Conservation (phyloP, 1,140 invertebrate genomes). For the Vollenhovia emeryi region DNA sequence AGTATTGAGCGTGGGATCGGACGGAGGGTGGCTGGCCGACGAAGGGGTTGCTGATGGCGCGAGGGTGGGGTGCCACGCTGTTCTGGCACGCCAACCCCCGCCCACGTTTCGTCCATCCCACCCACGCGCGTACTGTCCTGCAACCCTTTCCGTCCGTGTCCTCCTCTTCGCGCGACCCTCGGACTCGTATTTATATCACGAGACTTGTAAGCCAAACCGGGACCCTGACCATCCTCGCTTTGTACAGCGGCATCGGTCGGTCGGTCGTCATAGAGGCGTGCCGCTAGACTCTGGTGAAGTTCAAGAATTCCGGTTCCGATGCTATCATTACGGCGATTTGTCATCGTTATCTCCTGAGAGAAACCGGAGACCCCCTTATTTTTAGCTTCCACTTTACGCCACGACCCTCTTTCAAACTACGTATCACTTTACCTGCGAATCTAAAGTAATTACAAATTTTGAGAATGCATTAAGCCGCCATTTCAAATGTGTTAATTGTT, state of each 20-base stretch:
- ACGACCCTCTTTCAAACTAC: neutral
- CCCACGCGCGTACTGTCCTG: constrained; percentile 28
- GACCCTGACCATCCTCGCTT: constrained; percentile 23
- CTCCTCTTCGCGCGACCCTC: neutral
- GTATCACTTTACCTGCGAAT: neutral
- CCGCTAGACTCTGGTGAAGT: neutral
- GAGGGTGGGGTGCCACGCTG: constrained; percentile 48
- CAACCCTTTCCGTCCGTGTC: constrained; percentile 37
- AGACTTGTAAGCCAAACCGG: constrained; percentile 25
- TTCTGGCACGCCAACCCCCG: constrained; percentile 49
- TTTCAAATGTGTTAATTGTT: neutral
- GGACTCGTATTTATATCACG: constrained; percentile 39
- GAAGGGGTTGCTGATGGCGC: constrained; percentile 53
- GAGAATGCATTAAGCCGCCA: neutral
- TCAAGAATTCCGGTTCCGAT: neutral
- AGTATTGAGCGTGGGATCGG: constrained; percentile 64
- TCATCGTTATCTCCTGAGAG: constrained; percentile 1
- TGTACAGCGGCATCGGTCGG: neutral
- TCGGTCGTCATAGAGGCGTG: neutral
- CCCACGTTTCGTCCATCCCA: constrained; percentile 15
- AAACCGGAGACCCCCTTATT: constrained; percentile 29
- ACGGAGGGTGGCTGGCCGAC: constrained; percentile 54
- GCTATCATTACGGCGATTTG: constrained; percentile 3
- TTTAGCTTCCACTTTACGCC: neutral
- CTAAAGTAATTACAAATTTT: neutral